Percentiles rank a stretch among this genome's conserved stretches.
These are phyloP conservation scores for Diachrysia chrysitis DNA, from an alignment of 2,888 invertebrate genomes.

Conservation along the genomic window DNA sequence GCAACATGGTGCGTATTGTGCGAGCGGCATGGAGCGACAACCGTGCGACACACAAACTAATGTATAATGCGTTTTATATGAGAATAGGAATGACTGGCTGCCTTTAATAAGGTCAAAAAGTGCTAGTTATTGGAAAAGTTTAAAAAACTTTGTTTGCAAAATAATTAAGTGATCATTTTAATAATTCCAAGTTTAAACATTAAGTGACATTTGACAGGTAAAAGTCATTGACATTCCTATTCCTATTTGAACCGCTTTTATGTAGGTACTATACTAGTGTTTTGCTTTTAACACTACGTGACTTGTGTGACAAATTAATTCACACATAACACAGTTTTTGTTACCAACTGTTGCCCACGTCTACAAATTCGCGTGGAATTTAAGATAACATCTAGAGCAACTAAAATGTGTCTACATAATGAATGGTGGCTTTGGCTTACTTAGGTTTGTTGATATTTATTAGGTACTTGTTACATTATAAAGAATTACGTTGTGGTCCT, in stretches of 20 bases:
- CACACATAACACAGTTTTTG: conserved; percentile 39
- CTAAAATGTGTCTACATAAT: conserved; percentile 1
- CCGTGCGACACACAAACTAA: conserved; percentile 39
- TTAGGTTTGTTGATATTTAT: neutral
- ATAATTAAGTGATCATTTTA: too few species aligned
- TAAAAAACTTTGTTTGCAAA: too few species aligned
- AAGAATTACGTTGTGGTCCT: neutral
- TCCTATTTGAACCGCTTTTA: neutral
- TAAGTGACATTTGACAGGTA: too few species aligned
- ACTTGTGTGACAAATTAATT: conserved; percentile 31
- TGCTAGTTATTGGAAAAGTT: too few species aligned
- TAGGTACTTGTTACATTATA: neutral
- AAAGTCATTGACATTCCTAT: neutral
- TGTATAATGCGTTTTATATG: conserved; percentile 12
- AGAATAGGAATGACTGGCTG: neutral
- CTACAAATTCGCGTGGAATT: conserved; percentile 16
- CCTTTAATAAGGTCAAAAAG: neutral
- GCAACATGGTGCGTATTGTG: conserved; percentile 50
- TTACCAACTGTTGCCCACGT: neutral
- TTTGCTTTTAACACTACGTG: conserved; percentile 43
- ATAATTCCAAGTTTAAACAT: too few species aligned
- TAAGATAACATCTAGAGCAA: conserved; percentile 5
- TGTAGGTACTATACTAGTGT: neutral
- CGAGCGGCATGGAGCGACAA: conserved; percentile 39
- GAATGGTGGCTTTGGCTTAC: neutral